Conservation (phyloP, 2,888 invertebrate genomes). For the Tridacna gigas region DNA sequence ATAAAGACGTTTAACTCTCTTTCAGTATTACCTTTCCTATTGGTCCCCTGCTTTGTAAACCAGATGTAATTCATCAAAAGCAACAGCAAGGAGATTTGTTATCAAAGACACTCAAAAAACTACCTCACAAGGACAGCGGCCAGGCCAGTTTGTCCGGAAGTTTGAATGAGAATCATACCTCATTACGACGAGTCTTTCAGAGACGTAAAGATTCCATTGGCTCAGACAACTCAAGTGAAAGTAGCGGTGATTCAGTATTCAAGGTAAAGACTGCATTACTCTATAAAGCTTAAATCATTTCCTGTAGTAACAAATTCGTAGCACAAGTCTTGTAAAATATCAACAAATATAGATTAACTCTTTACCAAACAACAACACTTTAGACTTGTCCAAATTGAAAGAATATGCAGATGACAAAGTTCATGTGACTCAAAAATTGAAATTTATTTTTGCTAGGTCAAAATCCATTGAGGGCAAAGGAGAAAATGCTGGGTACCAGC, state of each 20-base stretch:
- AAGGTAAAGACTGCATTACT: slow-evolving; percentile 49
- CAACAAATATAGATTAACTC: no score
- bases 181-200: slow-evolving; percentile 42
- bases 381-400: no score
- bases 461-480: no score
- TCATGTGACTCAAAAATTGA: no score
- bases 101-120: slow-evolving; percentile 55
- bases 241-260: slow-evolving; percentile 70
- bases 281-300: no score
- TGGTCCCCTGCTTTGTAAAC: slow-evolving; percentile 35
- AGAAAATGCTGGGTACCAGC: no score
- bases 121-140: slow-evolving; percentile 46
- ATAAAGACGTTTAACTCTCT: background rate
- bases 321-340: no score
- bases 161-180: slow-evolving; percentile 37
- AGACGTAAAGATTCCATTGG: slow-evolving; percentile 69
- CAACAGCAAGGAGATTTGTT: slow-evolving; percentile 49
- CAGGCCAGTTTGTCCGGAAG: slow-evolving; percentile 22
- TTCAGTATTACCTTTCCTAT: slow-evolving; percentile 42
- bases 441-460: no score
- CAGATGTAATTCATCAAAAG: slow-evolving; percentile 30
- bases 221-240: slow-evolving; percentile 77
- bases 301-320: no score
- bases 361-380: no score
- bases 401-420: no score